Percentiles rank a stretch among this genome's conserved stretches.
phyloP scores from a whole-genome alignment of 2,888 invertebrate species.

The Philereme vetulata region DNA sequence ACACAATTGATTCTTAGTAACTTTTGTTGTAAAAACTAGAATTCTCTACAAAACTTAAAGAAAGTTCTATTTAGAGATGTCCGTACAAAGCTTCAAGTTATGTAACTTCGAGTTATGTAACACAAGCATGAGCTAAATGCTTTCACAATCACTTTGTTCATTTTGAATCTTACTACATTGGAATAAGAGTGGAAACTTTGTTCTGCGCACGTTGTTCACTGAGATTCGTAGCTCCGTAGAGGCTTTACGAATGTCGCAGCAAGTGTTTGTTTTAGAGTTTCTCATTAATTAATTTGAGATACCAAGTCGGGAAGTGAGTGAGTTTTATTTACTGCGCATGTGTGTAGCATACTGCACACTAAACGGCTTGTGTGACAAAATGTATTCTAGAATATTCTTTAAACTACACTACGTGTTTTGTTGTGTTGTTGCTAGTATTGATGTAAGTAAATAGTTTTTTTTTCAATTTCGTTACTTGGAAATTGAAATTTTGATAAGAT shows the following conservation, averaged over 20 bases:
- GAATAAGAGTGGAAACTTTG: conserved; percentile 6
- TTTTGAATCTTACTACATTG: conserved; percentile 1
- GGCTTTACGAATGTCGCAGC: conserved; percentile 19
- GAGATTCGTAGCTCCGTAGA: conserved; percentile 18
- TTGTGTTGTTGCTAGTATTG: too few species aligned
- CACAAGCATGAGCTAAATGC: conserved; percentile 7
- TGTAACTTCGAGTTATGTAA: conserved; percentile 7
- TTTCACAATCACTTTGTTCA: background rate
- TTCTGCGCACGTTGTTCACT: conserved; percentile 1
- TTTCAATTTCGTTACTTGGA: too few species aligned
- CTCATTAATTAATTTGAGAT: background rate
- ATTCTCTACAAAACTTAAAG: too few species aligned
- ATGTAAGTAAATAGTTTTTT: too few species aligned
- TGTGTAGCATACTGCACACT: too few species aligned
- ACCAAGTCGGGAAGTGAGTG: background rate
- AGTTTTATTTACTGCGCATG: too few species aligned
- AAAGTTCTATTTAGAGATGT: background rate
- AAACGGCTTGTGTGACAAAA: too few species aligned
- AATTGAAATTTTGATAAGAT: too few species aligned
- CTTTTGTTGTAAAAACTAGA: too few species aligned
- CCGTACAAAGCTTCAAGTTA: conserved; percentile 13
- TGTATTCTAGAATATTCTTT: too few species aligned
- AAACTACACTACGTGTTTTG: too few species aligned
- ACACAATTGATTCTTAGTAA: too few species aligned
- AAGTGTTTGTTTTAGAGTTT: background rate